Conservation (phyloP, 2,113 vertebrate species). For the Sphyrna mokarran region DNA sequence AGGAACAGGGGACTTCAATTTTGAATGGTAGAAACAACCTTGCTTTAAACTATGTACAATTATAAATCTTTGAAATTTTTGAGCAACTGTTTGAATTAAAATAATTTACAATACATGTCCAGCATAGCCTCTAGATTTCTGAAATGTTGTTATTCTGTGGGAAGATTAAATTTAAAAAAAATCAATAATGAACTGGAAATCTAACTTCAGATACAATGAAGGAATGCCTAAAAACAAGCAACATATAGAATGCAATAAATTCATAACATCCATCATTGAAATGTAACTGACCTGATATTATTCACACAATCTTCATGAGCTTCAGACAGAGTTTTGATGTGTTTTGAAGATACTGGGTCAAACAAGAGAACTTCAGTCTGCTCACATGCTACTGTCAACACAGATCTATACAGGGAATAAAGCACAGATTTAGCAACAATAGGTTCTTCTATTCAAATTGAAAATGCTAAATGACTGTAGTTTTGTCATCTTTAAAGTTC, state of each 20-base stretch:
- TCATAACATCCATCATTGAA: neutral
- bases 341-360: slow-evolving; percentile 90
- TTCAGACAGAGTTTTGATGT: slow-evolving; percentile 93
- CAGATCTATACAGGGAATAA: slow-evolving; percentile 65
- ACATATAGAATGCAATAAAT: slow-evolving; percentile 40
- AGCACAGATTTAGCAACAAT: neutral
- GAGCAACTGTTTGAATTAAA: no score
- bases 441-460: neutral
- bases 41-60: no score
- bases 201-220: slow-evolving; percentile 37
- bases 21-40: neutral
- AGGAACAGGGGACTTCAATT: no score
- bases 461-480: neutral
- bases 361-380: slow-evolving; percentile 95
- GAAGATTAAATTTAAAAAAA: no score
- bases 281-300: slow-evolving; percentile 81
- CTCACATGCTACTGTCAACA: slow-evolving; percentile 93
- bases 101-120: no score
- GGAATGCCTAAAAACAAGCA: slow-evolving; percentile 42
- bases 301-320: slow-evolving; percentile 97
- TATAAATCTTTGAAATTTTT: no score
- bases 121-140: no score
- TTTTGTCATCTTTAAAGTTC: neutral
- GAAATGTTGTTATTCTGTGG: no score
- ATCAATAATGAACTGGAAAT: neutral